Percentiles rank a stretch among this genome's conserved stretches.
Conservation (phyloP, 2,888 invertebrate species). For the Caenorhabditis sulstoni region DNA sequence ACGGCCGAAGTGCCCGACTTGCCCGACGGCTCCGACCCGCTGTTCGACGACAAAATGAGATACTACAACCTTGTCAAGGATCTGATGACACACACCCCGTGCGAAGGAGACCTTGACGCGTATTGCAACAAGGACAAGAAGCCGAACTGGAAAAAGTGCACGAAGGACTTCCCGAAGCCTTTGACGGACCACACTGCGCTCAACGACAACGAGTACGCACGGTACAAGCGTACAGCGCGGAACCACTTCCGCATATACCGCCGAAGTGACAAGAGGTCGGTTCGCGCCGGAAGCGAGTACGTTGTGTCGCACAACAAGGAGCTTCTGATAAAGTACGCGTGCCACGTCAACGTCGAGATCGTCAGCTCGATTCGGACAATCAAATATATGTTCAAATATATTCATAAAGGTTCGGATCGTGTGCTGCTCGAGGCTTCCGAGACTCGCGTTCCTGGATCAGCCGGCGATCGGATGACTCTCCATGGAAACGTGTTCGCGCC, state of each 20-base stretch:
- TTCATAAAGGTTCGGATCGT: slow-evolving; percentile 35
- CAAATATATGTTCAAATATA: slow-evolving; percentile 44
- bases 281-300: slow-evolving; percentile 11
- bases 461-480: neutral
- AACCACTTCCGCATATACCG: too few relatives aligned
- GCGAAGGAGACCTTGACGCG: slow-evolving; percentile 8
- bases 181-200: neutral
- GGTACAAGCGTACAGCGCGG: slow-evolving; percentile 4
- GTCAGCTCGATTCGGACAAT: slow-evolving; percentile 19
- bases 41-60: neutral
- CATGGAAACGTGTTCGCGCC: slow-evolving; percentile 10
- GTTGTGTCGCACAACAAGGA: slow-evolving; percentile 20
- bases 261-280: neutral
- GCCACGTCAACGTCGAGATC: slow-evolving; percentile 30
- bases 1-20: slow-evolving; percentile 14
- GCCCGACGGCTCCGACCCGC: too few relatives aligned
- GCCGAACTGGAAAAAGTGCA: slow-evolving; percentile 18
- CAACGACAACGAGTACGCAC: slow-evolving; percentile 6
- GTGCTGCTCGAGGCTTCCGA: slow-evolving; percentile 21
- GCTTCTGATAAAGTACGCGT: slow-evolving; percentile 4
- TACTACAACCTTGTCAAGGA: slow-evolving; percentile 9
- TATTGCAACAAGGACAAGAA: slow-evolving; percentile 27
- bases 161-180: slow-evolving; percentile 8
- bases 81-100: slow-evolving; percentile 34
- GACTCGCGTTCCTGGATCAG: too few relatives aligned